Evolutionary conservation across 2,113 vertebrate genomes (phyloP), one percentile per base, ranked within the genome.

Genomic region (Gasterosteus aculeatus): DNA sequence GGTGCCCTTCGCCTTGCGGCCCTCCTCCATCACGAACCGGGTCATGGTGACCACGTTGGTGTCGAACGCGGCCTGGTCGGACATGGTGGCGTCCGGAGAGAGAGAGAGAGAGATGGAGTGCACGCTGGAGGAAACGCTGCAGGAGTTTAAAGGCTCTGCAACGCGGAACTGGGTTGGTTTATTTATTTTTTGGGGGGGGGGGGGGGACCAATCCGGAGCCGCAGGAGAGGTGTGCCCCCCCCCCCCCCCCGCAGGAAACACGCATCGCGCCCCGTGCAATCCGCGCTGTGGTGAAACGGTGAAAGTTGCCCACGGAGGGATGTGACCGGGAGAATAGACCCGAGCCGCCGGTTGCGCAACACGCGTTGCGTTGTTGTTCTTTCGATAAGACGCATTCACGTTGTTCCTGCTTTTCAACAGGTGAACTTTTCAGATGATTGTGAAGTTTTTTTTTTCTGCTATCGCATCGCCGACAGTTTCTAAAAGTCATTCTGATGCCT

Each of bases 1-100:
- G 0, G 95, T 98, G 71, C 96, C 94, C 33, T 94, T 91, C 1
- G 94, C 96, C 87, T 91, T 95, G 80, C 95, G 90, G 63, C 97
- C 97, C 77, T 98, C 94, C 92, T 99, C 96, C 94, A 97, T 93
- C 59, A 99, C 94, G 86, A 98, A 98, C 59, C 96, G 94, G 88
- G 97, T 99, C 92, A 99, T 78, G 81, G 97, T 99, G 76, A 93
- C 92, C 80, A 98, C 96, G 80, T 99, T 91, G 59, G 97, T 99
- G 80, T 99, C 97, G 91, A 99, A 97, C 26, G 93, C 11, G 12
- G 91, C 91, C 7, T 85, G 92, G 70, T 97, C 96, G 38, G 96
- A 94, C 97, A 98, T 98, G 77, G 3, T 65, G 69, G 33, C 29
- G 56, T 49, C 4, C 70, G 79, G 31, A 46, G 69, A 53, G 66